Percentiles rank a stretch among this genome's conserved stretches.
Conservation (phyloP, 64 coral and sea anemone genomes). For the Pachyseris speciosa region DNA sequence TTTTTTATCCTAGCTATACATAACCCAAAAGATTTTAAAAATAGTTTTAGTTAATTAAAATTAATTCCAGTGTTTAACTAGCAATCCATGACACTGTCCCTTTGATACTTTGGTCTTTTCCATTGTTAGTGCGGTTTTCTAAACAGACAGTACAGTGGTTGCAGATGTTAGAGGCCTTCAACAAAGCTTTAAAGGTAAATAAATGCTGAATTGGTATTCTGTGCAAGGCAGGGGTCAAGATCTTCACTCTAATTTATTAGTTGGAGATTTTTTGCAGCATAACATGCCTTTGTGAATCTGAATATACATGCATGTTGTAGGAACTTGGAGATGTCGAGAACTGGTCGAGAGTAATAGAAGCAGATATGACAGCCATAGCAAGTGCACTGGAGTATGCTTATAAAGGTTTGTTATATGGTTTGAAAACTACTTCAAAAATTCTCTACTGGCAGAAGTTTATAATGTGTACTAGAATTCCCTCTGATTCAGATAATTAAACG, state of each 20-base stretch:
- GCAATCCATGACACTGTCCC: too few species aligned
- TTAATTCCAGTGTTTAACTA: too few species aligned
- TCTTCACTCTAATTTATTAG: too few species aligned
- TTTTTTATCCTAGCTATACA: too few species aligned
- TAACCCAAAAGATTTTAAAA: too few species aligned
- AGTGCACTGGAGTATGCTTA: constrained; percentile 99
- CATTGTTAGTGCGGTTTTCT: constrained; percentile 72
- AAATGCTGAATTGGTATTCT: not conserved
- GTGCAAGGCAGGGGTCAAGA: not conserved
- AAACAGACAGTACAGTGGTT: constrained; percentile 97
- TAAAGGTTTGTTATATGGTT: constrained; percentile 68
- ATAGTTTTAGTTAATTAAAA: too few species aligned
- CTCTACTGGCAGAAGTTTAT: too few species aligned
- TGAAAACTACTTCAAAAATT: too few species aligned
- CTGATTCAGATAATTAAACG: too few species aligned
- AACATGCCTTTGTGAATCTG: too few species aligned
- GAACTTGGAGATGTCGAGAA: constrained; percentile 99
- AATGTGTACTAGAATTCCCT: too few species aligned
- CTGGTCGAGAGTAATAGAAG: constrained; percentile 99
- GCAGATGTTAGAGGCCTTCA: constrained; percentile 96
- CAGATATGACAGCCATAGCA: constrained; percentile 98
- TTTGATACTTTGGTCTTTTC: not conserved
- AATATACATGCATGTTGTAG: constrained; percentile 49
- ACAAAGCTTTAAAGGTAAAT: constrained; percentile 93
- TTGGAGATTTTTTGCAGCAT: too few species aligned